Base-by-base conservation (phyloP, 2,888 invertebrate genomes). In the Agelastica alni region DNA sequence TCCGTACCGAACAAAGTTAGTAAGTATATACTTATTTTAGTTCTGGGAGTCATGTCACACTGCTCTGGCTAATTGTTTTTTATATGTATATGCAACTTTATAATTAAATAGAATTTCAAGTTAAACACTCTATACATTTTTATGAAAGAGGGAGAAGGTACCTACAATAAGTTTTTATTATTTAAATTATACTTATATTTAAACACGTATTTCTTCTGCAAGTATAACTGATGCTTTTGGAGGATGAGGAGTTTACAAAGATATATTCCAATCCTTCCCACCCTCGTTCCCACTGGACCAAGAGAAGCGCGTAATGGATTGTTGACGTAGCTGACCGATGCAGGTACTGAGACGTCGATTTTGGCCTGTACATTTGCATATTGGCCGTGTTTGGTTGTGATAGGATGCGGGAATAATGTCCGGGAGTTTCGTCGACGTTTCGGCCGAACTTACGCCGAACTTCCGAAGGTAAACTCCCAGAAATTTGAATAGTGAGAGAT, bases 301-400 rank as follows among this genome's bases (percentile, higher is more conserved):
- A 70, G 64, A 59, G 66, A 67, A 65, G 67, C 71, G 70, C 61
- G 69, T 74, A 75, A 75, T 74, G 72, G 71, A 75, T 75, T 75
- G 75, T 75, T 76, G 73, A 75, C 74, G 70, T 63, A 75, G 68
- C 76, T 75, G 75, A 76, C 75, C 76, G 74, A 73, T 74, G 75
- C 76, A 76, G 76, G 76, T 76, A 74, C 67, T 47, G 65, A 59
- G 65, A 63, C 63, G 66, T 63, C 68, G 62, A 66, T 67, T 68
- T 62, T 66, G 63, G 66, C 66, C 64, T 17, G 37, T 20, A 55
- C 67, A 75, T 75, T 76, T 74, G 69, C 75, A 75, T 75, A 75
- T 72, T 66, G 70, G 69, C 70, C 69, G 67, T 73, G 75, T 75
- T 75, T 73, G 74, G 73, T 72, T 72, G 69, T 73, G 74, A 75